These are phyloP conservation scores for Aviceda subcristata DNA, from an alignment of 2,113 vertebrate species.

Conservation along the genomic window DNA sequence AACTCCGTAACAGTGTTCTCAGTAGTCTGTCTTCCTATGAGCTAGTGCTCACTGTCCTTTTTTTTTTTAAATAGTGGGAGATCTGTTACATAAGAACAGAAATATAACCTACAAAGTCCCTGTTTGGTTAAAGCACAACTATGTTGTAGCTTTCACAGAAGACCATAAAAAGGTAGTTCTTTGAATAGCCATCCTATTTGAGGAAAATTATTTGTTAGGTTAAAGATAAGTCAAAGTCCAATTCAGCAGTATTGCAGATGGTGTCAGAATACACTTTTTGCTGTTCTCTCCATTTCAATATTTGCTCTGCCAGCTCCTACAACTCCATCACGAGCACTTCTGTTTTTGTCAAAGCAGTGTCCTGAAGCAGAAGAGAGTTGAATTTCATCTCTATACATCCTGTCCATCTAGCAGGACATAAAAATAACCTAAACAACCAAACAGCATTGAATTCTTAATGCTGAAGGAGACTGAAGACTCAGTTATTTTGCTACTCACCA, in stretches of 20 bases:
- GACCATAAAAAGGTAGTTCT: neutral
- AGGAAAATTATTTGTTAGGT: neutral
- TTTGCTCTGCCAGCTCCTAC: conserved; percentile 76
- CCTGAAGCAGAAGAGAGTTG: conserved; percentile 70
- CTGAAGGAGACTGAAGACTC: neutral
- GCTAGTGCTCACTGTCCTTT: neutral
- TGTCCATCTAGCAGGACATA: neutral
- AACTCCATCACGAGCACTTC: conserved; percentile 74
- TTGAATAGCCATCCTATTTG: neutral
- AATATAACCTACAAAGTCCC: neutral
- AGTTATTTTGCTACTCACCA: conserved; percentile 77
- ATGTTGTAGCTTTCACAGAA: neutral
- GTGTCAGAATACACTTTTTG: conserved; percentile 50
- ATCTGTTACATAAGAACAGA: neutral
- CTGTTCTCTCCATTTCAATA: conserved; percentile 78
- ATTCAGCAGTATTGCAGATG: conserved; percentile 17
- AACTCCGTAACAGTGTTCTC: neutral
- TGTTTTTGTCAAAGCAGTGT: conserved; percentile 69
- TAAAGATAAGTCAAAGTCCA: conserved; percentile 36
- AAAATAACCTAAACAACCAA: neutral
- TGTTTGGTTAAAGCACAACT: neutral
- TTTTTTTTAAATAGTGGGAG: neutral
- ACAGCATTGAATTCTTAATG: neutral
- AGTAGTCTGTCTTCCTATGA: neutral
- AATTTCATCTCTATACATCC: neutral